phyloP scores from a whole-genome alignment of 2,797 vertebrate genomes.

The Gallinago nigripennis region DNA sequence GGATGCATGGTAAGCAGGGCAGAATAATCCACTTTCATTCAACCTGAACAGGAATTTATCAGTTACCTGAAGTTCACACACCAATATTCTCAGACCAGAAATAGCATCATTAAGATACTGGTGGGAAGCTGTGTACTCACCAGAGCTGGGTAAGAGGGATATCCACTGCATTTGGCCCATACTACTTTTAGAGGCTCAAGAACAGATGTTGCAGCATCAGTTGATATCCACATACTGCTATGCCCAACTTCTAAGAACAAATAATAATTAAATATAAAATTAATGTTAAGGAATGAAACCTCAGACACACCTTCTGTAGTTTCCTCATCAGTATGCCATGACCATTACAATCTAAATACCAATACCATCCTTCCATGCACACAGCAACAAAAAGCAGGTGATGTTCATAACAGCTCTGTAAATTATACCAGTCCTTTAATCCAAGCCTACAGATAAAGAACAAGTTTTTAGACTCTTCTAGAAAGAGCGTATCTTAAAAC shows the following conservation, averaged over 20 bases:
- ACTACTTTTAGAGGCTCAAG: constrained; percentile 98
- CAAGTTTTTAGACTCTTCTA: background rate
- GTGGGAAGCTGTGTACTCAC: constrained; percentile 80
- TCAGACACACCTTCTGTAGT: background rate
- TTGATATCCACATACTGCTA: constrained; percentile 96
- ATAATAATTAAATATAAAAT: background rate
- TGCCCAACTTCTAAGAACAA: constrained; percentile 90
- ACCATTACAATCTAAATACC: background rate
- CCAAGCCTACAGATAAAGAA: background rate
- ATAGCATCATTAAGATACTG: background rate
- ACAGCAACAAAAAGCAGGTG: background rate
- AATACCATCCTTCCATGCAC: background rate
- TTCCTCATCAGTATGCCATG: background rate
- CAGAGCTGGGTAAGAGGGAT: constrained; percentile 98
- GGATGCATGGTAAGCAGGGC: background rate
- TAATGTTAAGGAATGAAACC: background rate
- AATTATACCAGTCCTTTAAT: background rate
- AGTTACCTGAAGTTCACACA: accelerated
- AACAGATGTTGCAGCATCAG: constrained; percentile 89
- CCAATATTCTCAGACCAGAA: background rate
- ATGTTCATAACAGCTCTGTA: background rate
- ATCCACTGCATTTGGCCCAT: constrained; percentile 99
- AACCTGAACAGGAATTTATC: background rate
- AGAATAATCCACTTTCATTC: background rate
- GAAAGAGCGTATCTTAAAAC: background rate